Evolutionary conservation across 2,888 invertebrate species (phyloP), one percentile per base, ranked within the genome.

Genomic region (Scaptomyza cyrtandrae): DNA sequence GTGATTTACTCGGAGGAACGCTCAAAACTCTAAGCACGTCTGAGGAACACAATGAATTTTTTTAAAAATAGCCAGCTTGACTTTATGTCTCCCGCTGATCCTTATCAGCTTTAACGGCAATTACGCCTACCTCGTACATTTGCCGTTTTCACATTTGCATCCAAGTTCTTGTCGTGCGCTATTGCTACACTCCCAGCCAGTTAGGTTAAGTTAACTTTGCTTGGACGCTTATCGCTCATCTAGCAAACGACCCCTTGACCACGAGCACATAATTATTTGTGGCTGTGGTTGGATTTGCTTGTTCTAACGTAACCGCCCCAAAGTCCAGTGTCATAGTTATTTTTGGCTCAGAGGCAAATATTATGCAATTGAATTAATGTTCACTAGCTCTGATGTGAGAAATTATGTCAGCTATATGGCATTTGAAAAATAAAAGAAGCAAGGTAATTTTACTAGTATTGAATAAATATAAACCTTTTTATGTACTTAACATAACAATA

Each of bases 211-310:
- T 63, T 53, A 60, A 54, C 56, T 60, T 44, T 49, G 37, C 52
- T 39, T 39, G 35, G 3, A 41, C 16, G 41, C 41, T 41, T 83
- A 83, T 83, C 82, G 71, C 31, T 46, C 78, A 83, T 83, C 82
- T 81, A 69, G 56, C 52, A 84, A 84, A 67, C 70, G 68, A 60
- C 71, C 78, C 74, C 61, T 83, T 77, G 76, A 71, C 73, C 76
- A 81, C 70, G 67, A 70, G 69, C 64, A 46, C 55, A 46, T 46
- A 35, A 46, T 55, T 33, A 29, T 55, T 55, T 55, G 52, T 52
- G 52, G 48, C 41, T 48, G 48, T 37, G 56, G 16, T 37, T 29
- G 49, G n/a, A 19, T 44, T 10, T 6, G 49, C 27, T 41, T 41
- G 39, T 46, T 31, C 50, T 57, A 50, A 41, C 57, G 57, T 57